A percentile compares a stretch with the other conserved stretches of the same genome.
Conservation (phyloP, 53 echinoderm and acorn worm genomes). For the Astropecten irregularis region DNA sequence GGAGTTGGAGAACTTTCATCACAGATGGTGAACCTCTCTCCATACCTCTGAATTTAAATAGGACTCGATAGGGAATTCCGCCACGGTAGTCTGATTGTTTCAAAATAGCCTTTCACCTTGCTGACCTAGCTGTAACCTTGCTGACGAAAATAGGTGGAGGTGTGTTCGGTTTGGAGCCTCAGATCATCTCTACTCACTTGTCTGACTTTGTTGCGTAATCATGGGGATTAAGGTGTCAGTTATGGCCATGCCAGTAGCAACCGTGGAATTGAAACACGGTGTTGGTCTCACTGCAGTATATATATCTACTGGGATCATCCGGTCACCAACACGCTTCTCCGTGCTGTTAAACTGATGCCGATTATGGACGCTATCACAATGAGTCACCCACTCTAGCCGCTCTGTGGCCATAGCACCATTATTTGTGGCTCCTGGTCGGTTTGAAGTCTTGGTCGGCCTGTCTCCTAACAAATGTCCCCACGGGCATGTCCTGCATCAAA, state of each 20-base stretch:
- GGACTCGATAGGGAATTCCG: no score
- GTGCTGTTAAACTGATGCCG: slow-evolving; percentile 44
- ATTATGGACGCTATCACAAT: background rate
- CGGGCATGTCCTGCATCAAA: slow-evolving; percentile 71
- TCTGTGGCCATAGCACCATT: background rate
- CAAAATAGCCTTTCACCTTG: no score
- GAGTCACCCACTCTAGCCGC: slow-evolving; percentile 53
- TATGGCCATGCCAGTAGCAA: slow-evolving; percentile 53
- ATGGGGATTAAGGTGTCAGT: background rate
- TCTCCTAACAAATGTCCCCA: slow-evolving; percentile 53
- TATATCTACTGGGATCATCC: slow-evolving; percentile 24
- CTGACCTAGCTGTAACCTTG: no score
- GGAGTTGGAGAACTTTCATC: no score
- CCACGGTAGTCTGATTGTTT: no score
- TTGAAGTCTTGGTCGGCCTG: slow-evolving; percentile 18
- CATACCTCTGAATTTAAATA: no score
- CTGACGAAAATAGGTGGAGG: no score
- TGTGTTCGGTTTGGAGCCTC: slow-evolving; percentile 4
- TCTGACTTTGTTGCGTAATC: background rate
- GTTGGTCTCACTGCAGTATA: slow-evolving; percentile 34
- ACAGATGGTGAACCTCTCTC: no score
- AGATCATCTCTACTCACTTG: background rate
- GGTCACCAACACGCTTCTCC: no score
- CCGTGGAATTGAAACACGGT: slow-evolving; percentile 60
- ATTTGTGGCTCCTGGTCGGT: background rate